Evolutionary conservation across 2,888 invertebrate genomes (phyloP).

Genomic region (Argyresthia goedartella): DNA sequence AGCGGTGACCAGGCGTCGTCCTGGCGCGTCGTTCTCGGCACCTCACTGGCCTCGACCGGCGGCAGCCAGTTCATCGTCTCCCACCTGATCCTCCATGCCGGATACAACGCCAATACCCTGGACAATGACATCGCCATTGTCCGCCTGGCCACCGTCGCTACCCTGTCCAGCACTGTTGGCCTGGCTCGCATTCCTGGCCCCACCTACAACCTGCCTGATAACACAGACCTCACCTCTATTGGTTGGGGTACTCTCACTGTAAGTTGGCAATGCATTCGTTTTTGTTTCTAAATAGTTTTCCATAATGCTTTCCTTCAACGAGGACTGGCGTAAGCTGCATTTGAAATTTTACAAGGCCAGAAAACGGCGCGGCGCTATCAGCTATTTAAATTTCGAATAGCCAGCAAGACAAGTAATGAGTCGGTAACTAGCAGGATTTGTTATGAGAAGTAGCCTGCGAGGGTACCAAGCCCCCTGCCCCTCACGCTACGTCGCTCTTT

Average conservation of each 20-base stretch:
- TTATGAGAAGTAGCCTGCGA: too few species aligned
- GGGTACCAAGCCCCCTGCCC: too few species aligned
- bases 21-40: slow-evolving; percentile 27
- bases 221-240: not conserved
- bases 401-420: too few species aligned
- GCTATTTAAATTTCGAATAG: too few species aligned
- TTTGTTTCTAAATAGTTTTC: not conserved
- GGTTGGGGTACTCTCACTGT: slow-evolving; percentile 7
- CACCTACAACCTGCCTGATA: slow-evolving; percentile 6
- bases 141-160: slow-evolving; percentile 16
- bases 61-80: slow-evolving; percentile 19
- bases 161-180: slow-evolving; percentile 16
- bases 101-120: slow-evolving; percentile 12
- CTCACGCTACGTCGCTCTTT: too few species aligned
- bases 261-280: not conserved
- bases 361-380: too few species aligned
- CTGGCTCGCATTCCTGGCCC: slow-evolving; percentile 5
- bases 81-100: slow-evolving; percentile 19
- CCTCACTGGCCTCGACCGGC: slow-evolving; percentile 22
- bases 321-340: too few species aligned
- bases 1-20: slow-evolving; percentile 19
- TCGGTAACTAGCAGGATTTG: too few species aligned
- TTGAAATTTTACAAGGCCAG: too few species aligned
- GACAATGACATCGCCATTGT: slow-evolving; percentile 32
- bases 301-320: not conserved